Evolutionary conservation across 1,140 invertebrate species (phyloP), one percentile per base, ranked within the genome.

Genomic region (Cardiocondyla obscurior): DNA sequence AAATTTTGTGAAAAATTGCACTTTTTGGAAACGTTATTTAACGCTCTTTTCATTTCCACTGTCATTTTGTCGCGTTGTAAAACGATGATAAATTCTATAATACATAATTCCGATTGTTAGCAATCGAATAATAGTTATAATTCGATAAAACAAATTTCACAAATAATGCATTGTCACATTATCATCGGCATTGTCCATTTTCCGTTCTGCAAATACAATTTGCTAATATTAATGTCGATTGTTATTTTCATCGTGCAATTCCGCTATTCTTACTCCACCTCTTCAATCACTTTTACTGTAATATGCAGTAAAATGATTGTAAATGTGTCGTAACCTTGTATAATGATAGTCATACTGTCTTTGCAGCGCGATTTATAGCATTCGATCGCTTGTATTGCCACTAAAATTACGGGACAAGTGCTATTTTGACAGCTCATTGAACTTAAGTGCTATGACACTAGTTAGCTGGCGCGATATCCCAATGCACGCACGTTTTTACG

Each of bases 401-500:
- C 22, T 28, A 49, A 39, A 65, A 77, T 77, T 22, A 51, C 10
- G 16, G 16, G 22, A 14, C 44, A 42, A 25, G 44, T 36, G n/a
- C 22, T 74, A 64, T 76, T 76, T 76, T 49, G 42, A 76, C 72
- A 14, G 39, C 33, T 62, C 72, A 25, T 16, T 64, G 72, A 76
- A 22, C 30, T 8, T 46, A 49, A 10, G 2, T 19, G 57, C 7
- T 64, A 5, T 2, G 10, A 73, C 30, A 44, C 49, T n/a, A n/a
- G n/a, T 25, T 76, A 30, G 3, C 39, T 42, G 70, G 57, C 72
- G 30, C 39, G 44, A 25, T 62, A 36, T 62, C 58, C 28, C 19
- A 60, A 19, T 53, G 33, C 12, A 51, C 28, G 30, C 46, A 65
- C 12, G 60, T 65, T 77, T 82, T 65, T 74, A 53, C 39, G 53